These are phyloP conservation scores for Piprites chloris DNA, from an alignment of 2,113 vertebrate species.

Conservation along the genomic window DNA sequence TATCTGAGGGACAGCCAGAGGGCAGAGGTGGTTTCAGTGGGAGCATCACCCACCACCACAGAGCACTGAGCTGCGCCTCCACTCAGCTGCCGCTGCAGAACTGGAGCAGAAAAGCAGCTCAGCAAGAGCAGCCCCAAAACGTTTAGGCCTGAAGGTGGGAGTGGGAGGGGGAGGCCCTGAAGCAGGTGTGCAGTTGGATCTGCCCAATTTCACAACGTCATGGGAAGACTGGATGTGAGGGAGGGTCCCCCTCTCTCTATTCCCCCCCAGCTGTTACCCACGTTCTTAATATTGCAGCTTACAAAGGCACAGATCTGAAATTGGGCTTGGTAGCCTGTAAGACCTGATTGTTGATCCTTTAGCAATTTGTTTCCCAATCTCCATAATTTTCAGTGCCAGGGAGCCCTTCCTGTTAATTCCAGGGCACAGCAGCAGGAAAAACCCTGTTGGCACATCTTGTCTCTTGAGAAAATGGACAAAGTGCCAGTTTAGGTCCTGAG, in stretches of 20 bases:
- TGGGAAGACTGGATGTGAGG: neutral
- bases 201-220: neutral
- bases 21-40: neutral
- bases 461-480: neutral
- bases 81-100: neutral
- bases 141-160: neutral
- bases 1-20: neutral
- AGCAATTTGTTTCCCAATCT: neutral
- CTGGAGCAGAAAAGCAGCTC: neutral
- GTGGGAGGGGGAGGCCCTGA: neutral
- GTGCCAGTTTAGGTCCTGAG: neutral
- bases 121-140: too few species aligned
- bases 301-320: neutral
- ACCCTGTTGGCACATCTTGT: neutral
- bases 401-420: neutral
- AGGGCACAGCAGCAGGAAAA: neutral
- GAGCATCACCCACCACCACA: too few species aligned
- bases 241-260: neutral
- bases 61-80: neutral
- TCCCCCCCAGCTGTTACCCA: neutral
- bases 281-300: neutral
- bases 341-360: neutral
- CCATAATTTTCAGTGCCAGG: neutral
- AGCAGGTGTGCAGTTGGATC: neutral
- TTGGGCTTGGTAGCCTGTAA: neutral